Evolutionary conservation across 2,888 invertebrate species (phyloP), one percentile per base, ranked within the genome.

Genomic region (Eucera pruinosa): DNA sequence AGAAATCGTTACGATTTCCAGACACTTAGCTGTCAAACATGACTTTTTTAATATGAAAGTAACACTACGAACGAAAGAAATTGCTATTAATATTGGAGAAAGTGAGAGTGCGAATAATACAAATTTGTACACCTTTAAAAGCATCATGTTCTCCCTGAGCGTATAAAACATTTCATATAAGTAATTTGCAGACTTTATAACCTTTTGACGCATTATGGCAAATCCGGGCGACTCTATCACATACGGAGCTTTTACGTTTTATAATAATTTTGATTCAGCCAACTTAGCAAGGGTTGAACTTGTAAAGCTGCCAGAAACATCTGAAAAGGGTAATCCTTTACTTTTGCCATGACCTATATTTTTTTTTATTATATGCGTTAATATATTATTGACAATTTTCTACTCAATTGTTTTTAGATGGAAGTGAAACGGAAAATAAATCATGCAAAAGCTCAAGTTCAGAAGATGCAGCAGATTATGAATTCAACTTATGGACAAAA

Each of bases 401-500:
- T 43, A 39, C 43, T 27, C 54, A 20, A 33, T 33, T 54, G 13
- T 45, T 52, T 50, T 27, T 65, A 85, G 85, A 82, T 68, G 71
- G 69, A 55, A 71, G 54, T 48, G 89, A 90, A 60, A 70, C 57
- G n/a, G 88, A 88, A 61, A 86, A 75, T 36, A 90, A 87, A 78
- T 83, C 73, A 0, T 70, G 70, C 15, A 87, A 85, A 78, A 86
- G 65, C 66, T 73, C 73, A 6, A 71, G 43, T n/a, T 55, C 81
- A 5, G 85, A 78, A 18, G 95, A 96, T 84, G 91, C 93, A 50
- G 2, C 50, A 3, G 85, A 86, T 55, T 95, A 95, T 92, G 97
- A 97, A 92, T 97, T 97, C 90, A 97, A 97, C 91, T 92, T 98
- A 58, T 98, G 98, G 98, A 98, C 97, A 0, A 95, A 95, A 87